These are phyloP conservation scores for Baronia brevicornis DNA, from an alignment of 2,888 invertebrate species.

Conservation along the genomic window DNA sequence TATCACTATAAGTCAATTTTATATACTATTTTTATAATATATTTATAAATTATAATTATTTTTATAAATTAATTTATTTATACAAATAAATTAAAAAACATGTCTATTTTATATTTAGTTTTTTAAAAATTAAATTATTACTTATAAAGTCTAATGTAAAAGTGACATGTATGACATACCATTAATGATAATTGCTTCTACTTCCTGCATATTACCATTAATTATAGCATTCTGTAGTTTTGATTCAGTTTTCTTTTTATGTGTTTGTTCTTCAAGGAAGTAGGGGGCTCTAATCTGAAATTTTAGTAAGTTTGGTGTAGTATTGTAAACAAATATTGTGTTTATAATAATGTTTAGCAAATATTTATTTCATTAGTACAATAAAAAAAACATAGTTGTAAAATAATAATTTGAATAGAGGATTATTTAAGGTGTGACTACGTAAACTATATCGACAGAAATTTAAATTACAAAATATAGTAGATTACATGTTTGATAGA, in stretches of 20 bases:
- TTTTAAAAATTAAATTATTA: neutral
- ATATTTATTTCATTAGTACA: neutral
- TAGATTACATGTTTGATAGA: too few relatives aligned
- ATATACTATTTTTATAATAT: too few relatives aligned
- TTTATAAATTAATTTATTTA: too few relatives aligned
- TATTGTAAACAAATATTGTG: neutral
- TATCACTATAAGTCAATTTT: too few relatives aligned
- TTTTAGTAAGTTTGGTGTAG: neutral
- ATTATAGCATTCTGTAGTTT: slow-evolving; percentile 56
- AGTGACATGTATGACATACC: slow-evolving; percentile 27
- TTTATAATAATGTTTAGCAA: neutral
- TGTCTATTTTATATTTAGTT: neutral
- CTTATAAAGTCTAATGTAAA: neutral
- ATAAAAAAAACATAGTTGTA: too few relatives aligned
- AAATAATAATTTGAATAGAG: too few relatives aligned
- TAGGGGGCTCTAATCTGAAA: slow-evolving; percentile 34
- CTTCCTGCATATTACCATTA: slow-evolving; percentile 44
- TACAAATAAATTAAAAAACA: too few relatives aligned
- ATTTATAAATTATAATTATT: too few relatives aligned
- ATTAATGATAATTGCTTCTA: slow-evolving; percentile 38
- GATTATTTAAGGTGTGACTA: too few relatives aligned
- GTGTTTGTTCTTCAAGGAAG: slow-evolving; percentile 32
- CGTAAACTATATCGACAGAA: too few relatives aligned
- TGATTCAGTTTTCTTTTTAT: slow-evolving; percentile 45
- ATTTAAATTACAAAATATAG: too few relatives aligned